phyloP scores from a whole-genome alignment of 2,113 vertebrate species.

The Abramis brama region DNA sequence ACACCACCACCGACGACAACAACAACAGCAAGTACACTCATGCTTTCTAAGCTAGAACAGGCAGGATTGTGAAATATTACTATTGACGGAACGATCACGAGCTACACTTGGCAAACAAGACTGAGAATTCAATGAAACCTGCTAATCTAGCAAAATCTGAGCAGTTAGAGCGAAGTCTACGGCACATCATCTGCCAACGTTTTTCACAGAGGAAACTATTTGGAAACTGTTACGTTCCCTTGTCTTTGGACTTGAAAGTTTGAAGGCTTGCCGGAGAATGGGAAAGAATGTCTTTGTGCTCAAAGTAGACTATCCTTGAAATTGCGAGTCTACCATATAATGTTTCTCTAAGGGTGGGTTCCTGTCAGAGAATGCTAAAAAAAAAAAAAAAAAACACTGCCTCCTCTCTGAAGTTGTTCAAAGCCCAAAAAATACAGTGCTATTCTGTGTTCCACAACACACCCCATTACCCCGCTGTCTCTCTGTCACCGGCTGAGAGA shows the following conservation, averaged over 20 bases:
- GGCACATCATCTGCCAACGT: not conserved
- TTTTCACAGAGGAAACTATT: slow-evolving; percentile 2
- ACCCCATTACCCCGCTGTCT: slow-evolving; percentile 29
- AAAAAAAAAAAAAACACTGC: not conserved
- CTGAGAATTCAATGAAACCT: slow-evolving; percentile 67
- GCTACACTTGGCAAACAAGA: slow-evolving; percentile 63
- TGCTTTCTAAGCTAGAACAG: slow-evolving; percentile 64
- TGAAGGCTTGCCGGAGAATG: not conserved
- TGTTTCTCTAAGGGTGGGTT: slow-evolving; percentile 38
- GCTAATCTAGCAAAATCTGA: slow-evolving; percentile 68
- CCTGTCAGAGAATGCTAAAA: slow-evolving; percentile 2
- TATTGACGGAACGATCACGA: slow-evolving; percentile 65
- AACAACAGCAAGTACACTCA: slow-evolving; percentile 54
- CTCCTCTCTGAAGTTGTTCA: slow-evolving; percentile 16
- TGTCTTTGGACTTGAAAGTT: slow-evolving; percentile 20
- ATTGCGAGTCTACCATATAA: slow-evolving; percentile 27
- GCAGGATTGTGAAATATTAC: slow-evolving; percentile 52
- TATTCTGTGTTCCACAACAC: not conserved
- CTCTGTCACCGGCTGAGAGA: not conserved
- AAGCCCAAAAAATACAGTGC: slow-evolving; percentile 28
- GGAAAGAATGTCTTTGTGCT: slow-evolving; percentile 25
- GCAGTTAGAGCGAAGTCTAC: slow-evolving; percentile 63
- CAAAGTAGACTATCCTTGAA: slow-evolving; percentile 11
- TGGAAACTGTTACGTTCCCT: slow-evolving; percentile 29
- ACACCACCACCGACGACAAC: slow-evolving; percentile 55